Conservation (phyloP, 2,888 invertebrate species). For the Cephonodes hylas region DNA sequence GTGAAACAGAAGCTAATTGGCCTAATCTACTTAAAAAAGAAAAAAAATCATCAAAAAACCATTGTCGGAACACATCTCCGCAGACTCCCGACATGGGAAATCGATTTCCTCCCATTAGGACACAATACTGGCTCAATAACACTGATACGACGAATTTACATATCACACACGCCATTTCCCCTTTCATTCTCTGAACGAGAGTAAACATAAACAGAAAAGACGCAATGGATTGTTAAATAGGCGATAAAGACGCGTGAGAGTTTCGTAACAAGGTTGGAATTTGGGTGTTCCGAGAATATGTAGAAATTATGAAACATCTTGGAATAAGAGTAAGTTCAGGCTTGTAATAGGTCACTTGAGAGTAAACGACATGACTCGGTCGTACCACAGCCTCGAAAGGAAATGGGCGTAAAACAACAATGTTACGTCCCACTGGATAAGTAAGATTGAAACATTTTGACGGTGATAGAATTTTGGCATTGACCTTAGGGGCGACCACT, state of each 20-base stretch:
- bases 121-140: slow-evolving; percentile 50
- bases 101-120: slow-evolving; percentile 49
- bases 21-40: no score
- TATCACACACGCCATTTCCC: slow-evolving; percentile 66
- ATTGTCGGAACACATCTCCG: neutral
- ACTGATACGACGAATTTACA: slow-evolving; percentile 59
- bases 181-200: slow-evolving; percentile 39
- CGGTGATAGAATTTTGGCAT: no score
- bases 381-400: no score
- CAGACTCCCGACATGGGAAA: slow-evolving; percentile 21
- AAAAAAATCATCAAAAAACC: slow-evolving; percentile 1
- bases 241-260: neutral
- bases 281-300: neutral
- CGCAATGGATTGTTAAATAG: slow-evolving; percentile 4
- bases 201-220: slow-evolving; percentile 10
- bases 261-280: neutral
- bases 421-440: no score
- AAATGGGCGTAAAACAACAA: no score
- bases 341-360: no score
- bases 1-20: no score
- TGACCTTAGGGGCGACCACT: no score
- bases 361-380: no score
- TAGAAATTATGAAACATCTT: neutral
- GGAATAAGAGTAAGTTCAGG: neutral
- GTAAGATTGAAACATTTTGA: no score